phyloP scores from a whole-genome alignment of 2,113 vertebrate species.

The Apeltes quadracus region DNA sequence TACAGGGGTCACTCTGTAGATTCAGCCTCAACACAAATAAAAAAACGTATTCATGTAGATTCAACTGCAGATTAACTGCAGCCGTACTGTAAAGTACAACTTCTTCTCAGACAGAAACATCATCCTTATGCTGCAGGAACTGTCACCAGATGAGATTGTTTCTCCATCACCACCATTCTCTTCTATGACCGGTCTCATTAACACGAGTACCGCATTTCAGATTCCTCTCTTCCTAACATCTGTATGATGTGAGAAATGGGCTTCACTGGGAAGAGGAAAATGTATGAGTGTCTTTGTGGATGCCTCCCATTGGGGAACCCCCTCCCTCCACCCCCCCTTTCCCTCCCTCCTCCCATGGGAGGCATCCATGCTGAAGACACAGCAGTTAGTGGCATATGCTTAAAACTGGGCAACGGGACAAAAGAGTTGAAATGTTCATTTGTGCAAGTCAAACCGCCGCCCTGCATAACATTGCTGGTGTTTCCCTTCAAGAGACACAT shows the following conservation, averaged over 20 bases:
- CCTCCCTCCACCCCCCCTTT: background rate
- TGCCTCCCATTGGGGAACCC: background rate
- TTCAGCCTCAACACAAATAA: background rate
- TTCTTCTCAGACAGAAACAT: conserved; percentile 4
- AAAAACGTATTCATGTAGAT: background rate
- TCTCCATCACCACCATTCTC: conserved; percentile 12
- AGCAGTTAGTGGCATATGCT: background rate
- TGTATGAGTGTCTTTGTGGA: background rate
- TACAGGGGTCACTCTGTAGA: conserved; percentile 29
- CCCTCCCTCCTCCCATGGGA: background rate
- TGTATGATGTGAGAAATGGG: background rate
- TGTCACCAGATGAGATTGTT: conserved; percentile 1
- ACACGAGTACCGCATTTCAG: conserved; percentile 3
- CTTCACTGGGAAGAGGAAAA: background rate
- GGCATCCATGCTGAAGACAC: background rate
- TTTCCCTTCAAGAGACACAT: conserved; percentile 48
- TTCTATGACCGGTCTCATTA: background rate
- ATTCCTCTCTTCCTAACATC: conserved; percentile 16
- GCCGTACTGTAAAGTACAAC: background rate
- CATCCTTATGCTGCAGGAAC: background rate
- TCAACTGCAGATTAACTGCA: conserved; percentile 18
- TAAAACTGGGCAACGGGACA: conserved; percentile 27
- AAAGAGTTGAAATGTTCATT: conserved; percentile 25
- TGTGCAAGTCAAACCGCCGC: conserved; percentile 26
- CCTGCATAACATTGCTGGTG: conserved; percentile 16